These are phyloP conservation scores for Synanceia verrucosa DNA, from an alignment of 2,797 vertebrate genomes.

Conservation along the genomic window DNA sequence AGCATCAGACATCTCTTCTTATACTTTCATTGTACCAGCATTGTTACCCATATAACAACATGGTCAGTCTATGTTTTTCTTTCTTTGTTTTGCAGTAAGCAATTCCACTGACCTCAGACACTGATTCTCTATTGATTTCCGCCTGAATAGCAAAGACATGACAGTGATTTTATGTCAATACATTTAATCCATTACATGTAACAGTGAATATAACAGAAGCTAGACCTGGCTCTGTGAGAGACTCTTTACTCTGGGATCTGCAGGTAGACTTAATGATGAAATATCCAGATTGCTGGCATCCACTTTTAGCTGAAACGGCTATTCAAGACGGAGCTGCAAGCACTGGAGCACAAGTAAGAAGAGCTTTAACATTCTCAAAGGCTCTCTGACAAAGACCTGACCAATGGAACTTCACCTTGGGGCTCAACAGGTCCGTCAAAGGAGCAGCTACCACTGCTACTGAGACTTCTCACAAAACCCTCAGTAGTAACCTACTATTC, in stretches of 20 bases:
- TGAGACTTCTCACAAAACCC: too few relatives aligned
- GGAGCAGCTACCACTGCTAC: too few relatives aligned
- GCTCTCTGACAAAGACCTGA: too few relatives aligned
- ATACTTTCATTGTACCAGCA: slow-evolving; percentile 1
- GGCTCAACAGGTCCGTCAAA: too few relatives aligned
- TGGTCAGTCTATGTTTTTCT: not conserved
- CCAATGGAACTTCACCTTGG: too few relatives aligned
- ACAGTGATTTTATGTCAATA: not conserved
- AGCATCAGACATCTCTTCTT: slow-evolving; percentile 9
- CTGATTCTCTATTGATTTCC: not conserved
- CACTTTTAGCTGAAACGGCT: too few relatives aligned
- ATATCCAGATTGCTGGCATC: too few relatives aligned
- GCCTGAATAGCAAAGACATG: not conserved
- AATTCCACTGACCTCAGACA: too few relatives aligned
- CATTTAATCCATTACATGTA: not conserved
- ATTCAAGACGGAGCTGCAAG: too few relatives aligned
- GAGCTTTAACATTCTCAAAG: too few relatives aligned
- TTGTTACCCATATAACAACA: slow-evolving; percentile 15
- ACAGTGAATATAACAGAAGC: not conserved
- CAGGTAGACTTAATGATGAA: not conserved
- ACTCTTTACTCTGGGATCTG: not conserved
- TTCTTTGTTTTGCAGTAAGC: not conserved
- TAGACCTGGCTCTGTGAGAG: not conserved
- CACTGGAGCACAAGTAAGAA: too few relatives aligned
- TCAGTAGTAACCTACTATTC: too few relatives aligned